These are phyloP conservation scores for Metellina segmentata DNA, from an alignment of 2,888 invertebrate species.

Conservation along the genomic window DNA sequence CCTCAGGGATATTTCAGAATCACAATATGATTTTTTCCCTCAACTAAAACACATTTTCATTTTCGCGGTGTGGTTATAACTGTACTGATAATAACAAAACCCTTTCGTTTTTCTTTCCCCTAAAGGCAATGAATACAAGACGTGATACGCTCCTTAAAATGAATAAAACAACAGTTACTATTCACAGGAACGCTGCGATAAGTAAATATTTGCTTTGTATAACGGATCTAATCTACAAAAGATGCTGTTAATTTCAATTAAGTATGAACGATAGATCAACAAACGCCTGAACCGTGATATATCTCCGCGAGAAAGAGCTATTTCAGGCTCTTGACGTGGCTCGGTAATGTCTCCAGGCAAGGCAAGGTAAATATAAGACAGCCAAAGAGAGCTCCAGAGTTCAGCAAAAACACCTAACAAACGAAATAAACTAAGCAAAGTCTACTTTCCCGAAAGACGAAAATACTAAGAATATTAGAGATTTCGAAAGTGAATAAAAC, in stretches of 20 bases:
- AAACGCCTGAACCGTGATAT: conserved; percentile 24
- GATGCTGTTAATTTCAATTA: conserved; percentile 57
- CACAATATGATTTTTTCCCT: not conserved
- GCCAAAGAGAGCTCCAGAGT: not conserved
- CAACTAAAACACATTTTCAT: not conserved
- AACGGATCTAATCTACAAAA: conserved; percentile 27
- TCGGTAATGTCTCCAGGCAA: conserved; percentile 1
- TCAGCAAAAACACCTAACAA: not conserved
- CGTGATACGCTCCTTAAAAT: not conserved
- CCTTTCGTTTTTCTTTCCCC: not conserved
- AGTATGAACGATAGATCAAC: conserved; percentile 41
- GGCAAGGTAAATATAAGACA: conserved; percentile 2
- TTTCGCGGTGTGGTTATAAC: not conserved
- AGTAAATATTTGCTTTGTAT: conserved; percentile 60
- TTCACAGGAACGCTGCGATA: not conserved
- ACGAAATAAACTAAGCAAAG: conserved; percentile 17
- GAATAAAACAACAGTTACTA: not conserved
- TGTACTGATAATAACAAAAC: not conserved
- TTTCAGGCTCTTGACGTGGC: not conserved
- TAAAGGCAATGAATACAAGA: conserved; percentile 11
- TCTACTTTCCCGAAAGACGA: conserved; percentile 29
- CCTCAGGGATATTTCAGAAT: not conserved
- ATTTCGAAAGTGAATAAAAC: conserved; percentile 33
- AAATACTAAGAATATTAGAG: conserved; percentile 53
- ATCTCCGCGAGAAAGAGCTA: not conserved